These are phyloP conservation scores for Hypomesus transpacificus DNA, from an alignment of 2,113 vertebrate genomes.

Conservation along the genomic window DNA sequence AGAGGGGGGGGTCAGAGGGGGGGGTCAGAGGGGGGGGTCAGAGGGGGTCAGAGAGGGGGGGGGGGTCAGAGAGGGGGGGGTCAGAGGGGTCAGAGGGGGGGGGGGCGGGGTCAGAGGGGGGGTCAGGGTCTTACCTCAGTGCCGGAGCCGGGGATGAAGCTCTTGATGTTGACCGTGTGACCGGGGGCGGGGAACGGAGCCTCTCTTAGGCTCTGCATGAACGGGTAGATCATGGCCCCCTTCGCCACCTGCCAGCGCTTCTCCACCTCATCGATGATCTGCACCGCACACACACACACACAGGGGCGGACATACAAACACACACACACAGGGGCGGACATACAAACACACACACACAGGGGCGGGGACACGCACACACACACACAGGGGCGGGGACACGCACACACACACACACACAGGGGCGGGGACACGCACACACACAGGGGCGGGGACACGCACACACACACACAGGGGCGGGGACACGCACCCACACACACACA, in stretches of 20 bases:
- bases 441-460: no score
- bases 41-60: not conserved
- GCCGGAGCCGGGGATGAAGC: slow-evolving; percentile 92
- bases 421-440: no score
- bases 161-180: slow-evolving; percentile 90
- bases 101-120: not conserved
- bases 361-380: no score
- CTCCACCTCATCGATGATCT: slow-evolving; percentile 97
- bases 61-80: not conserved
- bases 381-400: no score
- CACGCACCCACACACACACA: no score
- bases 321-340: no score
- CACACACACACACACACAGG: no score
- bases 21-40: not conserved
- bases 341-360: no score
- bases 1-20: not conserved
- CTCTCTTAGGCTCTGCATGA: slow-evolving; percentile 95
- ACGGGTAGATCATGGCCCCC: slow-evolving; percentile 90
- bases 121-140: slow-evolving; percentile 77
- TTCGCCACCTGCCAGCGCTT: slow-evolving; percentile 90
- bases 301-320: no score
- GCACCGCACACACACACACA: not conserved
- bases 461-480: no score
- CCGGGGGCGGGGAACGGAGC: slow-evolving; percentile 89
- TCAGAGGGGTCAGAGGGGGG: not conserved